phyloP scores from a whole-genome alignment of 92 coral and sea anemone genomes.

The Palythoa grandis region DNA sequence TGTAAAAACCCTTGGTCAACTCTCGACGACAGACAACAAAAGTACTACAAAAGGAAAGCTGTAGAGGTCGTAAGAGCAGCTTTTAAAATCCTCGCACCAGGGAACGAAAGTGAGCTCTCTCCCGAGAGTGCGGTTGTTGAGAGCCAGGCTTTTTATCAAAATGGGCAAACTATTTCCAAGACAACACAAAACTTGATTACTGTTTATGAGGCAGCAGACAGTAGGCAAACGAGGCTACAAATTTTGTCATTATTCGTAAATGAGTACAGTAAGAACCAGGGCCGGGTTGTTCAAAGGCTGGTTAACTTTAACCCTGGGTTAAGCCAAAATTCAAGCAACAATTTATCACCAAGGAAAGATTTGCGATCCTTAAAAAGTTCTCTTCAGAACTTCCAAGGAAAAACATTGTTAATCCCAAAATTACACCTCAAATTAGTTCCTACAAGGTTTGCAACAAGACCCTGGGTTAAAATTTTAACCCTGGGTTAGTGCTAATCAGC shows the following conservation, averaged over 20 bases:
- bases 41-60: constrained; percentile 12
- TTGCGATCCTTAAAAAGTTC: no score
- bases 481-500: no score
- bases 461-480: no score
- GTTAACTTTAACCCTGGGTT: no score
- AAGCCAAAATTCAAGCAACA: no score
- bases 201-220: constrained; percentile 23
- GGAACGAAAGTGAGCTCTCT: background rate
- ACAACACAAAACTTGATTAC: background rate
- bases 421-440: no score
- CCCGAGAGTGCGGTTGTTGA: constrained; percentile 11
- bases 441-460: no score
- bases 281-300: no score
- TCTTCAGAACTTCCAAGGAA: no score
- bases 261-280: constrained; percentile 22
- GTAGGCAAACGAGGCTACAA: constrained; percentile 16
- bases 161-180: background rate
- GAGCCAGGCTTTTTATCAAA: constrained; percentile 7
- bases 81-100: constrained; percentile 15
- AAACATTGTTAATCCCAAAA: no score
- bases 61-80: constrained; percentile 1
- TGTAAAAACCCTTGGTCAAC: background rate
- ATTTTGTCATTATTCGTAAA: constrained; percentile 1
- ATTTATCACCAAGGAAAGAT: no score
- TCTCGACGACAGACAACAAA: background rate